These are phyloP conservation scores for Noctilio leporinus DNA, from an alignment of 2,113 vertebrate species.

Conservation along the genomic window DNA sequence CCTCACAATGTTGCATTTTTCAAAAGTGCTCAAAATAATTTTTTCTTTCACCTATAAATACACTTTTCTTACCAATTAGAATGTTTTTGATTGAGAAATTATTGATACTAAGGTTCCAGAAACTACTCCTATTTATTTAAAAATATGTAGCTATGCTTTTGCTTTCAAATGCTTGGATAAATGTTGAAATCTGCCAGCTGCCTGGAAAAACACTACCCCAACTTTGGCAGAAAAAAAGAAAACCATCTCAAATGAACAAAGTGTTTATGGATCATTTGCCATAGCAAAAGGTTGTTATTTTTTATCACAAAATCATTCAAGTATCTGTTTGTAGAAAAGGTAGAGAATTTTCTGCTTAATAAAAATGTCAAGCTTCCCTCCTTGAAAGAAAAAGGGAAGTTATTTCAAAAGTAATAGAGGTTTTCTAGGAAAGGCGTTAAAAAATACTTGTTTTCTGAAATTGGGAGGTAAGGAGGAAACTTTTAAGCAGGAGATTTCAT, in stretches of 20 bases:
- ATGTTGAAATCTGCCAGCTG: slow-evolving; percentile 11
- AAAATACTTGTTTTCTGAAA: slow-evolving; percentile 7
- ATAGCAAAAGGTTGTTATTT: background rate
- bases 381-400: background rate
- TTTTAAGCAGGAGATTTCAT: background rate
- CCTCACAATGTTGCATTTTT: slow-evolving; percentile 3
- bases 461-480: background rate
- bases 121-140: background rate
- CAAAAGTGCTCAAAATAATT: background rate
- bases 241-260: slow-evolving; percentile 26
- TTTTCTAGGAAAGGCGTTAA: background rate
- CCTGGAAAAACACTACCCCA: background rate
- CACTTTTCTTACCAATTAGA: background rate
- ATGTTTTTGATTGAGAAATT: slow-evolving; percentile 2
- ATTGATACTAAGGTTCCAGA: background rate
- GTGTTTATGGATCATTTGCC: background rate
- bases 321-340: background rate
- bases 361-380: background rate
- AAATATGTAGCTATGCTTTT: background rate
- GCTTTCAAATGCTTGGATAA: slow-evolving; percentile 32
- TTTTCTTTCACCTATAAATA: background rate
- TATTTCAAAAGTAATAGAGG: slow-evolving; percentile 7
- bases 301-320: background rate
- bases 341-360: background rate
- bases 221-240: background rate